Conservation (phyloP, 1,140 invertebrate genomes). For the Drosophila pallidifrons region DNA sequence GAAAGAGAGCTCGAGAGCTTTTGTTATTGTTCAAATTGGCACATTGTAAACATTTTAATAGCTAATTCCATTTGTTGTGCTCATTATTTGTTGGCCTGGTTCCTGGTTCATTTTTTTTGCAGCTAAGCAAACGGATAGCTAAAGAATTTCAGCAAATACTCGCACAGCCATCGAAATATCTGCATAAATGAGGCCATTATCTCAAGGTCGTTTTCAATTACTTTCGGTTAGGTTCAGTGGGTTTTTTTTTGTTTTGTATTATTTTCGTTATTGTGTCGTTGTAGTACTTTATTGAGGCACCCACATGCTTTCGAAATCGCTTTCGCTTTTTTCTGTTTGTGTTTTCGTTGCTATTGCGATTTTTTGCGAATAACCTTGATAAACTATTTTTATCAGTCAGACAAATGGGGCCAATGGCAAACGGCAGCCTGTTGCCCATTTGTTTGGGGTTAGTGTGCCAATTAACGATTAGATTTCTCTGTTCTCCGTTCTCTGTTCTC, state of each 20-base stretch:
- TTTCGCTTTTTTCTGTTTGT: conserved; percentile 43
- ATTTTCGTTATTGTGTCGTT: not conserved
- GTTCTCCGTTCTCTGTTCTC: not conserved
- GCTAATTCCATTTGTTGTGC: conserved; percentile 16
- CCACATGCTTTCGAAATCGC: conserved; percentile 47
- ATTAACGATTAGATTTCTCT: conserved; percentile 76
- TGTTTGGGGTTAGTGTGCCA: conserved; percentile 82
- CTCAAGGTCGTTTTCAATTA: conserved; percentile 72
- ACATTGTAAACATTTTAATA: conserved; percentile 39
- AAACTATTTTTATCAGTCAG: conserved; percentile 81
- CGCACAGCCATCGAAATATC: conserved; percentile 35
- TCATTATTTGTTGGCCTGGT: conserved; percentile 15
- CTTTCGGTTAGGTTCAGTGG: conserved; percentile 24
- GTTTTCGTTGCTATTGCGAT: conserved; percentile 40
- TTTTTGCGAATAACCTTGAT: conserved; percentile 76
- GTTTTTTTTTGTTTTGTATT: not conserved
- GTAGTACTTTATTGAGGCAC: conserved; percentile 36
- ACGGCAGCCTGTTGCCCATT: conserved; percentile 40
- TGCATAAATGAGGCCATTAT: conserved; percentile 75
- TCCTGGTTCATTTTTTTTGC: conserved; percentile 45
- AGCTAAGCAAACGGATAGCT: conserved; percentile 41
- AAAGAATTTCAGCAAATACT: conserved; percentile 35
- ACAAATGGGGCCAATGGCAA: conserved; percentile 76
- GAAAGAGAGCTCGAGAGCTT: not conserved
- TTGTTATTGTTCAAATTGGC: conserved; percentile 24